Percentiles rank a stretch among this genome's conserved stretches.
These are phyloP conservation scores for Cephus cinctus DNA, from an alignment of 1,140 invertebrate species.

Conservation along the genomic window DNA sequence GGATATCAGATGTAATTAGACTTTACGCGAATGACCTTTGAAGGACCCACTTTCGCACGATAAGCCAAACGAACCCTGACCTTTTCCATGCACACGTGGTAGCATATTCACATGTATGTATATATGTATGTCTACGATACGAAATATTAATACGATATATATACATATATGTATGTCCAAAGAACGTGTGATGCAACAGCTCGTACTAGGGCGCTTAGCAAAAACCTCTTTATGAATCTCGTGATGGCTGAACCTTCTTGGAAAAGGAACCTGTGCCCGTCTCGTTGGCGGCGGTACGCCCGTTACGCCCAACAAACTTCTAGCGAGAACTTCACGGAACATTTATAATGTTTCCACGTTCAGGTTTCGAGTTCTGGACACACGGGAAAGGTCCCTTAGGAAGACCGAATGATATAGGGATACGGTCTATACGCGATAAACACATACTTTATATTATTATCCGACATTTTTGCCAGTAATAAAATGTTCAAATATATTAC, in stretches of 20 bases:
- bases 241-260: slow-evolving; percentile 38
- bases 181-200: slow-evolving; percentile 35
- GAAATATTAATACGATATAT: no score
- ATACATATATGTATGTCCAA: slow-evolving; percentile 9
- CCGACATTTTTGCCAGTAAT: no score
- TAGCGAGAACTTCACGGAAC: slow-evolving; percentile 46
- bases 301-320: slow-evolving; percentile 53
- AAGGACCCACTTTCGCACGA: no score
- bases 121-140: no score
- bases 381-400: neutral
- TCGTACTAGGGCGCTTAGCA: slow-evolving; percentile 29
- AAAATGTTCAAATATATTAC: no score
- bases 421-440: no score
- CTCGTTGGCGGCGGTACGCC: slow-evolving; percentile 30
- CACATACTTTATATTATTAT: no score
- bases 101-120: no score
- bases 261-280: slow-evolving; percentile 30
- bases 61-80: no score
- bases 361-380: slow-evolving; percentile 4
- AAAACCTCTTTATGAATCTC: slow-evolving; percentile 37
- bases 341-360: slow-evolving; percentile 56
- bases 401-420: neutral
- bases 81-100: no score
- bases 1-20: no score
- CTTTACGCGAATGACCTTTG: no score